Evolutionary conservation across 2,888 invertebrate species (phyloP).

Genomic region (Dasysyrphus albostriatus): DNA sequence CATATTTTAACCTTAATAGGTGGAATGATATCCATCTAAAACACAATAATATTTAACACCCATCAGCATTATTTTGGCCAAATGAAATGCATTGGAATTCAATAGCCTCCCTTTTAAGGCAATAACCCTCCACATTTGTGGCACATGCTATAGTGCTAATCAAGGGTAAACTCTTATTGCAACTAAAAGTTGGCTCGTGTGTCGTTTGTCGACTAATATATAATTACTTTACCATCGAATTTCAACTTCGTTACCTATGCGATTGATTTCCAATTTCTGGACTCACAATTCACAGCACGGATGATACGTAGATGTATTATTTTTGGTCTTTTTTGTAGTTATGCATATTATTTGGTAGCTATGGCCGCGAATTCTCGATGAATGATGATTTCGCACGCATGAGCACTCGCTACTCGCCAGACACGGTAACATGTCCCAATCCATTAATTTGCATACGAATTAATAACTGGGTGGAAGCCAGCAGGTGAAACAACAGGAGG

Average conservation of each 20-base stretch:
- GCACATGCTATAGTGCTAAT: background rate
- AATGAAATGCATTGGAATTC: conserved; percentile 59
- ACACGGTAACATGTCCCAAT: conserved; percentile 50
- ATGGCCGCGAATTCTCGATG: conserved; percentile 69
- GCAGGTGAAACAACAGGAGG: conserved; percentile 20
- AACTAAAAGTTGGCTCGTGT: conserved; percentile 9
- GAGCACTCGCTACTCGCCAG: conserved; percentile 70
- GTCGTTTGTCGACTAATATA: conserved; percentile 3
- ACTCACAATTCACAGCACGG: conserved; percentile 50
- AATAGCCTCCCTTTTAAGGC: conserved; percentile 46
- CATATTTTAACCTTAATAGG: background rate
- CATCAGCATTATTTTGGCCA: background rate
- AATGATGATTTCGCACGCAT: conserved; percentile 73
- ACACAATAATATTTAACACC: background rate
- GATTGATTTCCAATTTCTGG: conserved; percentile 60
- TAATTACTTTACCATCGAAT: conserved; percentile 29
- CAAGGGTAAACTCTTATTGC: conserved; percentile 26
- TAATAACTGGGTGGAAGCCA: conserved; percentile 36
- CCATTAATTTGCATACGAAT: conserved; percentile 70
- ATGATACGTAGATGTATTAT: conserved; percentile 38
- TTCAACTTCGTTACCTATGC: conserved; percentile 22
- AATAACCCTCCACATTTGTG: conserved; percentile 11
- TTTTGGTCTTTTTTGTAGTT: conserved; percentile 11
- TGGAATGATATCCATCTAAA: background rate
- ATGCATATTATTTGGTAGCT: conserved; percentile 51